Evolutionary conservation across 2,113 vertebrate genomes (phyloP).

Genomic region (Plecturocebus donacophilus): DNA sequence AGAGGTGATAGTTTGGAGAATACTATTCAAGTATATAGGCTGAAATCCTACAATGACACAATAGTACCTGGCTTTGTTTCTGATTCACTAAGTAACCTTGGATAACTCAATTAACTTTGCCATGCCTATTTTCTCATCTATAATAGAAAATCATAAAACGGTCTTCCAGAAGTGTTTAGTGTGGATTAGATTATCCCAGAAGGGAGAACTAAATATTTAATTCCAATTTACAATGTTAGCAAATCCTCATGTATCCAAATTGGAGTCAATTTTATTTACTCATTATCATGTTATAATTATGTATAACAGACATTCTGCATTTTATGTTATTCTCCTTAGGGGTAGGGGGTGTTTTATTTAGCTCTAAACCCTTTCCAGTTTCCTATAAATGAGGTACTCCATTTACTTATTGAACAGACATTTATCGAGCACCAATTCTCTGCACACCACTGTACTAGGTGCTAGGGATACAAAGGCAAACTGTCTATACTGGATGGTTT

Average conservation of each 20-base stretch:
- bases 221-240: constrained; percentile 56
- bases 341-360: background rate
- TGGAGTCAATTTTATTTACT: constrained; percentile 60
- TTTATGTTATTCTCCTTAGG: constrained; percentile 43
- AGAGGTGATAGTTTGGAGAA: background rate
- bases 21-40: background rate
- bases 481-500: background rate
- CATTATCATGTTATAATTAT: constrained; percentile 58
- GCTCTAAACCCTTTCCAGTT: constrained; percentile 1
- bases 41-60: background rate
- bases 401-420: background rate
- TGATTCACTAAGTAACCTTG: constrained; percentile 38
- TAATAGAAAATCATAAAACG: constrained; percentile 50
- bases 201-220: constrained; percentile 69
- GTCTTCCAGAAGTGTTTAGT: constrained; percentile 62
- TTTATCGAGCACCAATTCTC: background rate
- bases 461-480: background rate
- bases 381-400: background rate
- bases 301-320: constrained; percentile 34
- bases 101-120: constrained; percentile 51
- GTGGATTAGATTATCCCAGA: constrained; percentile 54
- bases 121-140: constrained; percentile 51
- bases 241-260: constrained; percentile 53
- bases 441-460: background rate
- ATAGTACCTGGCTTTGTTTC: background rate